These are phyloP conservation scores for Eulithis prunata DNA, from an alignment of 2,888 invertebrate genomes.

Conservation along the genomic window DNA sequence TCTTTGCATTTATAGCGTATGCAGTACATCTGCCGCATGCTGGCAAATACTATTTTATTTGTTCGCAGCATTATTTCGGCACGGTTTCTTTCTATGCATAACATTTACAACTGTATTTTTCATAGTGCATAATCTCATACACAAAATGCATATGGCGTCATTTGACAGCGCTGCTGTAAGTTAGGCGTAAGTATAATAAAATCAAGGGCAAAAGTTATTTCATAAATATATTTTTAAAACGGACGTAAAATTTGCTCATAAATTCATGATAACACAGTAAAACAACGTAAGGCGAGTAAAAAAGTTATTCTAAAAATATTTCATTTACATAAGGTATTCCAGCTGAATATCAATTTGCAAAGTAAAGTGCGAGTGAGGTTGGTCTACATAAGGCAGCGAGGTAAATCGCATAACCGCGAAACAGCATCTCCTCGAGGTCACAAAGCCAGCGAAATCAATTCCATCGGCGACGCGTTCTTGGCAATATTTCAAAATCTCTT, in stretches of 20 bases:
- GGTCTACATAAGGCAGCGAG: constrained; percentile 20
- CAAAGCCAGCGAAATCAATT: constrained; percentile 73
- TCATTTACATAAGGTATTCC: not conserved
- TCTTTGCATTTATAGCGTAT: constrained; percentile 24
- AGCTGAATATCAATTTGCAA: constrained; percentile 18
- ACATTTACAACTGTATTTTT: not conserved
- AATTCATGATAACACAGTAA: too few relatives aligned
- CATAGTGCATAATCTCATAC: not conserved
- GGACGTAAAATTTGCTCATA: too few relatives aligned
- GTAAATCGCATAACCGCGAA: constrained; percentile 50
- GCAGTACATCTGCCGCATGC: constrained; percentile 26
- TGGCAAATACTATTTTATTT: constrained; percentile 14
- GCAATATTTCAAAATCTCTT: constrained; percentile 79
- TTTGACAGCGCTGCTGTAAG: not conserved
- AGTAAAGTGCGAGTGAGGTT: constrained; percentile 11
- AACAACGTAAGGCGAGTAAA: too few relatives aligned
- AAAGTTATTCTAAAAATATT: too few relatives aligned
- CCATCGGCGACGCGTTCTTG: constrained; percentile 69
- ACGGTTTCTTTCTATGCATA: constrained; percentile 22
- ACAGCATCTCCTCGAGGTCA: constrained; percentile 49
- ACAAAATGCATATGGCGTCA: not conserved
- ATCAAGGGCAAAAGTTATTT: too few relatives aligned
- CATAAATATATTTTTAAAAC: too few relatives aligned
- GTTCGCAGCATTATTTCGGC: constrained; percentile 13
- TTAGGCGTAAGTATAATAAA: too few relatives aligned